These are phyloP conservation scores for Teinopalpus imperialis DNA, from an alignment of 2,888 invertebrate genomes.

Conservation along the genomic window DNA sequence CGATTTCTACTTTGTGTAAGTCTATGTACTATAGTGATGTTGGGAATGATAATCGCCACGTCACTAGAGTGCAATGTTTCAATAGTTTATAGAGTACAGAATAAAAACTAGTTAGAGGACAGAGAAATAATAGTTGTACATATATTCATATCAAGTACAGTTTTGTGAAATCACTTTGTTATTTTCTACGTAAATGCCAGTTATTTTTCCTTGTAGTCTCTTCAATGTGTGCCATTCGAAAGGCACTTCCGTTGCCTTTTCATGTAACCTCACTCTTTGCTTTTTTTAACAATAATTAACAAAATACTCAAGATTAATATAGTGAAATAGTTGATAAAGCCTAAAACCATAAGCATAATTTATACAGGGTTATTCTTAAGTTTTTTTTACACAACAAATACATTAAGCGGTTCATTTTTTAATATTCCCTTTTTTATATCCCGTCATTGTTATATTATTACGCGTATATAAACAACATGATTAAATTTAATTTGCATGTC, in stretches of 20 bases:
- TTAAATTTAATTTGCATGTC: slow-evolving; percentile 4
- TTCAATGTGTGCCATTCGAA: slow-evolving; percentile 73
- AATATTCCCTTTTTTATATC: slow-evolving; percentile 15
- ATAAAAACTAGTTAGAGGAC: slow-evolving; percentile 40
- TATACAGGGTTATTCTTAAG: slow-evolving; percentile 79
- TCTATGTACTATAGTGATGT: neutral
- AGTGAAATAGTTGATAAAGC: slow-evolving; percentile 64
- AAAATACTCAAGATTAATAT: slow-evolving; percentile 74
- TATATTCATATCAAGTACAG: slow-evolving; percentile 74
- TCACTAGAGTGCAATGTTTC: slow-evolving; percentile 28
- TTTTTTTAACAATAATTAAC: slow-evolving; percentile 63
- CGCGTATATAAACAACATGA: slow-evolving; percentile 3
- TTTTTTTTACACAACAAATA: slow-evolving; percentile 36
- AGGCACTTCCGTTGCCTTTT: slow-evolving; percentile 71
- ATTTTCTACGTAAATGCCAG: slow-evolving; percentile 64
- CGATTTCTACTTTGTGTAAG: neutral
- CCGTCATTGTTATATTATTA: slow-evolving; percentile 3
- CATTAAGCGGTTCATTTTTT: slow-evolving; percentile 16
- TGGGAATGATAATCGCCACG: neutral
- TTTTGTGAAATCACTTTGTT: slow-evolving; percentile 61
- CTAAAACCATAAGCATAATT: slow-evolving; percentile 77
- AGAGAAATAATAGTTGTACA: slow-evolving; percentile 58
- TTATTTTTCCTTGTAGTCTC: slow-evolving; percentile 57
- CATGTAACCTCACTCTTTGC: slow-evolving; percentile 70
- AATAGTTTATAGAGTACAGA: slow-evolving; percentile 30